Conservation (phyloP, 2,797 vertebrate genomes). For the Carcharodon carcharias region DNA sequence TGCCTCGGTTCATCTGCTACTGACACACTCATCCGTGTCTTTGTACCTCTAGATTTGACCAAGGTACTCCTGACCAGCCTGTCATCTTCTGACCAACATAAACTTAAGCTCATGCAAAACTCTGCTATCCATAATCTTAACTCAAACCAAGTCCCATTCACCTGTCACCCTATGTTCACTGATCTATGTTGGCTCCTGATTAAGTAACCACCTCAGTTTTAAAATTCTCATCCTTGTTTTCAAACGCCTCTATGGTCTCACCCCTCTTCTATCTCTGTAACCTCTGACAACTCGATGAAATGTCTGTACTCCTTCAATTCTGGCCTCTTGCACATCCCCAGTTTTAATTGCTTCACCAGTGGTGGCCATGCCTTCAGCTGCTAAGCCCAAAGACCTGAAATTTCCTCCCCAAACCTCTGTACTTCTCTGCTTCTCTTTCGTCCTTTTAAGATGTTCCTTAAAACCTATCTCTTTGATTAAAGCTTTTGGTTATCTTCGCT, state of each 20-base stretch:
- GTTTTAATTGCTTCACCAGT: background rate
- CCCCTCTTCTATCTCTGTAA: background rate
- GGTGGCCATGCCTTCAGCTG: background rate
- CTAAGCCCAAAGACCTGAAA: background rate
- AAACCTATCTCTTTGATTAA: background rate
- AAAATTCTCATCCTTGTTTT: background rate
- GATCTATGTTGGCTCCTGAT: background rate
- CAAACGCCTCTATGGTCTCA: background rate
- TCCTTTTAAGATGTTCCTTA: background rate
- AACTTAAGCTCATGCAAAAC: background rate
- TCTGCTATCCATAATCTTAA: background rate
- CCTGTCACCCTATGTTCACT: background rate
- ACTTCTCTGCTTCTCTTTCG: background rate
- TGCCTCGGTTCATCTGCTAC: background rate
- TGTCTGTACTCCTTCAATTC: background rate
- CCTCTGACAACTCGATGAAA: background rate
- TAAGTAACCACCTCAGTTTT: background rate
- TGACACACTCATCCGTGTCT: background rate
- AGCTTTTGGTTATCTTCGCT: background rate
- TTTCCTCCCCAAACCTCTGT: background rate
- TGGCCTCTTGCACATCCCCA: background rate
- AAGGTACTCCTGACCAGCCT: background rate
- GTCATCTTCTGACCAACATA: background rate
- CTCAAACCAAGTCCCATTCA: background rate
- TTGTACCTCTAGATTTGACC: background rate